Percentiles rank a stretch among this genome's conserved stretches.
Conservation (phyloP, 2,113 vertebrate species). For the Hippoglossus stenolepis region DNA sequence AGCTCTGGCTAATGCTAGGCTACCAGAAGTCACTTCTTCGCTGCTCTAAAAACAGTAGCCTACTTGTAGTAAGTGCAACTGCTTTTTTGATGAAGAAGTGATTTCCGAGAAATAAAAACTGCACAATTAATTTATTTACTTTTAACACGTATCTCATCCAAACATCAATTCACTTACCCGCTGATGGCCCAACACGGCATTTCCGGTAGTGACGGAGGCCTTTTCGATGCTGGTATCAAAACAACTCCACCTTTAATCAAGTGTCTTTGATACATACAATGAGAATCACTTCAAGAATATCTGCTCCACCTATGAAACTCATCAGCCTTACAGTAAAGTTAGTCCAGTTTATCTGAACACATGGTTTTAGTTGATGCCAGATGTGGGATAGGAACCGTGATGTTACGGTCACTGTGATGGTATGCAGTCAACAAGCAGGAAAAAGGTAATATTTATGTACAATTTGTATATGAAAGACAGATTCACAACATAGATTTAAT, state of each 20-base stretch:
- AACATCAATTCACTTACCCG: too few relatives aligned
- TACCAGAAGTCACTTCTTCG: too few relatives aligned
- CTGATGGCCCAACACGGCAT: too few relatives aligned
- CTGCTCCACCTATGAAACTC: not conserved
- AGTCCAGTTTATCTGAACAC: not conserved
- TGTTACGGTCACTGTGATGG: constrained; percentile 1
- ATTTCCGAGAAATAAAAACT: too few relatives aligned
- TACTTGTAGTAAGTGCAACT: too few relatives aligned
- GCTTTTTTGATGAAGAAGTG: too few relatives aligned
- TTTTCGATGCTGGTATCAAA: not conserved
- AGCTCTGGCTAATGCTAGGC: too few relatives aligned
- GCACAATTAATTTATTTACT: too few relatives aligned
- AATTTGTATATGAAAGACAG: constrained; percentile 1
- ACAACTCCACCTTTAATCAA: constrained; percentile 2
- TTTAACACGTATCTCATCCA: too few relatives aligned
- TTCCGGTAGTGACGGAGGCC: too few relatives aligned
- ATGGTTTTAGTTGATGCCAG: constrained; percentile 13
- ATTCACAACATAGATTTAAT: not conserved
- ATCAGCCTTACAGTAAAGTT: not conserved
- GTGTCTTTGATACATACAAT: not conserved
- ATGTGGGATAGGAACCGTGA: constrained; percentile 3
- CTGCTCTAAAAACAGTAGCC: too few relatives aligned
- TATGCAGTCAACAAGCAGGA: not conserved
- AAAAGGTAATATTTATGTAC: not conserved
- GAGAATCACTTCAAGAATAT: not conserved